Evolutionary conservation across 2,113 vertebrate species (phyloP).

Genomic region (Hippocampus zosterae): DNA sequence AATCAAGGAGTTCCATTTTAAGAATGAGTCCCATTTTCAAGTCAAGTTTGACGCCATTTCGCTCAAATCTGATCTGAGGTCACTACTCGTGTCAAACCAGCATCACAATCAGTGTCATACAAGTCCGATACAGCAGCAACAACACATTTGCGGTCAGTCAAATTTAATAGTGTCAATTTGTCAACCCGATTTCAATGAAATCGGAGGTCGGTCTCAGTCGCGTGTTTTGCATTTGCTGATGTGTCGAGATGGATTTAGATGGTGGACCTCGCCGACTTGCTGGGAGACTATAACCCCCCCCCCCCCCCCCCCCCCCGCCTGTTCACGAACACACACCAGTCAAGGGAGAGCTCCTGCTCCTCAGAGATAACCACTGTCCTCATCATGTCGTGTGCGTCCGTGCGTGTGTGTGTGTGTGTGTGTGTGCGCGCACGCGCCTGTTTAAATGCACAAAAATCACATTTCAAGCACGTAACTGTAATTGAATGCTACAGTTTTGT

Average conservation of each 20-base stretch:
- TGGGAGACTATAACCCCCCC: conserved; percentile 56
- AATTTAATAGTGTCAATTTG: too few species aligned
- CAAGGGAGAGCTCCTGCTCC: conserved; percentile 65
- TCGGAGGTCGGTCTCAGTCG: conserved; percentile 43
- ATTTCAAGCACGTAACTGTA: background rate
- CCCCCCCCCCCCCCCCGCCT: background rate
- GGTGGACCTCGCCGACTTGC: conserved; percentile 38
- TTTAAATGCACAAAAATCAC: conserved; percentile 9
- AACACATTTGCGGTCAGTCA: too few species aligned
- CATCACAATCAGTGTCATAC: too few species aligned
- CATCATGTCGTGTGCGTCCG: background rate
- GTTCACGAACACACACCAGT: conserved; percentile 30
- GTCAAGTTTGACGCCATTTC: too few species aligned
- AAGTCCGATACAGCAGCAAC: background rate
- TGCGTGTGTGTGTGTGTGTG: background rate
- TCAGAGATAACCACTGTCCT: conserved; percentile 66
- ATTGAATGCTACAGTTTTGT: background rate
- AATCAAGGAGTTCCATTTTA: background rate
- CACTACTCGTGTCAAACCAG: too few species aligned
- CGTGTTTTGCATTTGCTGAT: conserved; percentile 16
- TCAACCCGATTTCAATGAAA: background rate
- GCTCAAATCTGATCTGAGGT: too few species aligned
- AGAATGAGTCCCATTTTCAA: too few species aligned
- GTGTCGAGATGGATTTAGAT: conserved; percentile 23
- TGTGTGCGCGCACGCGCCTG: background rate